Conservation (phyloP, 2,797 vertebrate species). For the Borostomias antarcticus region DNA sequence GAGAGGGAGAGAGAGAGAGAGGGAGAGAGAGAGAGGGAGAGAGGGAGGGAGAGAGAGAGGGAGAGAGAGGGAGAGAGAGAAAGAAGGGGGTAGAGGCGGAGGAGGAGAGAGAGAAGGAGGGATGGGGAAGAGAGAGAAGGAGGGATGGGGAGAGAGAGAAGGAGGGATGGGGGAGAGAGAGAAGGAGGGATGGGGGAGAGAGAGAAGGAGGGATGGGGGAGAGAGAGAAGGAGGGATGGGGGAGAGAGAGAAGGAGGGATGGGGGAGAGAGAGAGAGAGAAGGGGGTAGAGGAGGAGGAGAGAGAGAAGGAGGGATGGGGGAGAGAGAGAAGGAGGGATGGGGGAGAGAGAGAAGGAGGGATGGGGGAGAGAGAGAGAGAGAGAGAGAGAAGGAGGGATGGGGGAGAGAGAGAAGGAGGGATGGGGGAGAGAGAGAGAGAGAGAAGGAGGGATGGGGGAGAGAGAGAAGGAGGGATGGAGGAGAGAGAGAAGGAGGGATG, state of each 20-base stretch:
- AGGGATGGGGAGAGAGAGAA: constrained; percentile 24
- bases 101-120: constrained; percentile 42
- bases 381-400: constrained; percentile 28
- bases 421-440: constrained; percentile 13
- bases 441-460: constrained; percentile 59
- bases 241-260: constrained; percentile 42
- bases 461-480: constrained; percentile 36
- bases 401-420: constrained; percentile 24
- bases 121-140: constrained; percentile 39
- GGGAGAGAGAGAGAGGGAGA: constrained; percentile 66
- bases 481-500: constrained; percentile 20
- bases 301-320: too few species aligned
- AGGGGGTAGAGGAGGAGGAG: constrained; percentile 18
- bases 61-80: constrained; percentile 51
- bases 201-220: constrained; percentile 18
- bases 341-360: constrained; percentile 11
- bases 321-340: constrained; percentile 43
- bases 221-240: constrained; percentile 22
- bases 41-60: constrained; percentile 31
- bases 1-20: constrained; percentile 12
- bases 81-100: constrained; percentile 17
- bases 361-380: constrained; percentile 67
- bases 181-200: constrained; percentile 21
- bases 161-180: constrained; percentile 68
- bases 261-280: constrained; percentile 24